phyloP scores from a whole-genome alignment of 2,113 vertebrate species.

The Micromys minutus region DNA sequence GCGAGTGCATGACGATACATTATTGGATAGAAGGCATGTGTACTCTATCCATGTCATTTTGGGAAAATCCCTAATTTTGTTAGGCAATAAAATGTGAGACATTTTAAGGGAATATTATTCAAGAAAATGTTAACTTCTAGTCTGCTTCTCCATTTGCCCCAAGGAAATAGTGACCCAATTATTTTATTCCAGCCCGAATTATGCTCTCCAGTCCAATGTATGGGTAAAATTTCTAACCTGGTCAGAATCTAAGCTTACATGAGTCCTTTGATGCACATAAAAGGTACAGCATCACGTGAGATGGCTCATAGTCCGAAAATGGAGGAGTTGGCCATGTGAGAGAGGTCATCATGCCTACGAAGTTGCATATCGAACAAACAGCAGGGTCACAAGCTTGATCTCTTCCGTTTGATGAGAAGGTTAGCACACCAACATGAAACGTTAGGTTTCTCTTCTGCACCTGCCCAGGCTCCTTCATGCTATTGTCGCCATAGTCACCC shows the following conservation, averaged over 20 bases:
- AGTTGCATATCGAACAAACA: slow-evolving; percentile 21
- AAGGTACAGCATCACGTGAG: slow-evolving; percentile 8
- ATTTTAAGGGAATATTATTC: not conserved
- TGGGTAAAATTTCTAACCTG: slow-evolving; percentile 34
- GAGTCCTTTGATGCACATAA: not conserved
- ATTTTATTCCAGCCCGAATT: not conserved
- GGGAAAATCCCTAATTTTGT: slow-evolving; percentile 27
- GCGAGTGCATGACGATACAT: not conserved
- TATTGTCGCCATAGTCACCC: not conserved
- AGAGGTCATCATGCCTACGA: not conserved
- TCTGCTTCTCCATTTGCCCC: slow-evolving; percentile 32
- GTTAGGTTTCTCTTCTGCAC: slow-evolving; percentile 13
- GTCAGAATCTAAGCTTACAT: slow-evolving; percentile 37
- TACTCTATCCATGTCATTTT: slow-evolving; percentile 1
- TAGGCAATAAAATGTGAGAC: not conserved
- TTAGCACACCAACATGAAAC: slow-evolving; percentile 13
- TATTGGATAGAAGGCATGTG: not conserved
- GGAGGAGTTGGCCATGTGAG: not conserved
- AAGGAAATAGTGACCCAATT: slow-evolving; percentile 27
- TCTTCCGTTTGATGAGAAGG: slow-evolving; percentile 35
- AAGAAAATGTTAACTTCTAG: not conserved
- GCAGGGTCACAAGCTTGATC: not conserved
- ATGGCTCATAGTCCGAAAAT: slow-evolving; percentile 15
- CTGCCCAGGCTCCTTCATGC: slow-evolving; percentile 33
- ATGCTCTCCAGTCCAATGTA: not conserved